Evolutionary conservation across 1,140 invertebrate species (phyloP).

Genomic region (Notospermus geniculatus): DNA sequence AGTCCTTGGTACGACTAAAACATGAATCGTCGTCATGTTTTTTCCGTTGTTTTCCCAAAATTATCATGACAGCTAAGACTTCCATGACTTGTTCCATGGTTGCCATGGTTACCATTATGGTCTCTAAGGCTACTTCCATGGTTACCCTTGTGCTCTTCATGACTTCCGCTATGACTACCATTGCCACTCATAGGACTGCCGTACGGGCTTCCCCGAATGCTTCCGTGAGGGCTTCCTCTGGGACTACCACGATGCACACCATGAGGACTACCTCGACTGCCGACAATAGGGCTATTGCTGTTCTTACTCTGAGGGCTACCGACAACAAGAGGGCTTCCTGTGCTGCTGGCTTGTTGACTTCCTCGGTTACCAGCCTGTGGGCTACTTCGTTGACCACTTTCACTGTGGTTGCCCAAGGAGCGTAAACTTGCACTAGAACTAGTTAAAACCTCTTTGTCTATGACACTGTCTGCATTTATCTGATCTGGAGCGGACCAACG

Average conservation of each 20-base stretch:
- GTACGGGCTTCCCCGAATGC: not conserved
- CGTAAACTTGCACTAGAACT: no score
- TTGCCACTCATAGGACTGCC: not conserved
- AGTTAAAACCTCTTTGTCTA: not conserved
- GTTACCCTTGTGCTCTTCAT: not conserved
- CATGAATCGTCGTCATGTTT: not conserved
- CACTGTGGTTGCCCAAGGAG: no score
- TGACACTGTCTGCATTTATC: conserved; percentile 10
- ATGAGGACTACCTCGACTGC: conserved; percentile 1
- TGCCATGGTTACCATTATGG: conserved; percentile 1
- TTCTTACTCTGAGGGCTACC: not conserved
- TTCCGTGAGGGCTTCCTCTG: not conserved
- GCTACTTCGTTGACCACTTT: no score
- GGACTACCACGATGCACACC: not conserved
- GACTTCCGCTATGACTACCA: conserved; percentile 5
- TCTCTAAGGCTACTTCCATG: not conserved
- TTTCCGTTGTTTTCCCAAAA: not conserved
- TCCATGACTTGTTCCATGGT: not conserved
- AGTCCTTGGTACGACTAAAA: not conserved
- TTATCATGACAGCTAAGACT: conserved; percentile 4
- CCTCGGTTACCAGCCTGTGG: no score
- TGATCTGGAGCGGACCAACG: conserved; percentile 47
- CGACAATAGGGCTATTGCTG: not conserved
- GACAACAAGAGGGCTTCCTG: not conserved
- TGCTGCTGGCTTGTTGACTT: not conserved